Percentiles rank a stretch among this genome's conserved stretches.
phyloP scores from a whole-genome alignment of 1,140 invertebrate species.

The Galleria mellonella region DNA sequence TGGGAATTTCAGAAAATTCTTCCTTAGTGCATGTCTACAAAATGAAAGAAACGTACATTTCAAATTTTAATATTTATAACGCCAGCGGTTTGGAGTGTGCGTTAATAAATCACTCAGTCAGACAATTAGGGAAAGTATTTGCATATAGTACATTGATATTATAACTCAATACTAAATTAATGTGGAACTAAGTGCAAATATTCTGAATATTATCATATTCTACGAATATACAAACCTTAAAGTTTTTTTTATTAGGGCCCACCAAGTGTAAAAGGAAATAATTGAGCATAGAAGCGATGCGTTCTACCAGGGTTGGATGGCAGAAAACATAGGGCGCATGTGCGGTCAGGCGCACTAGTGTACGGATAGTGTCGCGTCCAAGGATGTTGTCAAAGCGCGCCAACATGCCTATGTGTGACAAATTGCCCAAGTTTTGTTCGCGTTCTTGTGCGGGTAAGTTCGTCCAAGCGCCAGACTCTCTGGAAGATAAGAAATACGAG shows the following conservation, averaged over 20 bases:
- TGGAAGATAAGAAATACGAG: constrained; percentile 32
- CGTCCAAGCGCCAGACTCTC: constrained; percentile 87
- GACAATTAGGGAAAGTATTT: too few species aligned
- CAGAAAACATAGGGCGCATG: constrained; percentile 92
- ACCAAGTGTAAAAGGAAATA: constrained; percentile 94
- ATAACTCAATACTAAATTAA: too few species aligned
- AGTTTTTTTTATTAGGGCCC: constrained; percentile 89
- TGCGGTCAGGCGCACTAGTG: constrained; percentile 87
- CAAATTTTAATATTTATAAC: too few species aligned
- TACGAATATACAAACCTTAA: constrained; percentile 77
- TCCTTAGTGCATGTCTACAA: too few species aligned
- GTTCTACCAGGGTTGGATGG: constrained; percentile 92
- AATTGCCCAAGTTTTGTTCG: constrained; percentile 83
- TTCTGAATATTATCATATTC: too few species aligned
- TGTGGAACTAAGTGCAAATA: too few species aligned
- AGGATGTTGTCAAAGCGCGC: constrained; percentile 96
- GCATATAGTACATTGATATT: too few species aligned
- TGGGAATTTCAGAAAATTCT: too few species aligned
- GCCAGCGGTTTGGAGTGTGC: too few species aligned
- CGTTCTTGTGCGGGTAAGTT: constrained; percentile 81
- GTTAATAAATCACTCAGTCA: too few species aligned
- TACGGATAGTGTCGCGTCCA: constrained; percentile 90
- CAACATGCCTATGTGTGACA: constrained; percentile 87
- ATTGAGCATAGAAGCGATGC: constrained; percentile 95
- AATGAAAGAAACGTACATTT: too few species aligned